Conservation (phyloP, 2,113 vertebrate genomes). For the Paraplagusia blochii region DNA sequence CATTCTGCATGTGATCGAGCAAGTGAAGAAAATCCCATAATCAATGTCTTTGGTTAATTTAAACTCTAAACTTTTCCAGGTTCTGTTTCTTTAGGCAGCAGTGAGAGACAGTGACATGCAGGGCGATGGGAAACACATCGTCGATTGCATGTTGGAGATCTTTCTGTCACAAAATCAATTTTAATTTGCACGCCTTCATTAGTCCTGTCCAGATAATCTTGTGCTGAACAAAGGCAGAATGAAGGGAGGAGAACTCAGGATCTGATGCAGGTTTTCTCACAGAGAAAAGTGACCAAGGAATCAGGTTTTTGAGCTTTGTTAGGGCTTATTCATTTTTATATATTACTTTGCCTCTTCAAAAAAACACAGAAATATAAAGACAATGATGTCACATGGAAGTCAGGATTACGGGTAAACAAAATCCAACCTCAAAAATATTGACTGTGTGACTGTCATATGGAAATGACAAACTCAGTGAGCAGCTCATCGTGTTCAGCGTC, state of each 20-base stretch:
- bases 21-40: background rate
- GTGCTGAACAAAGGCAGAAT: background rate
- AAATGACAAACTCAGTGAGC: constrained; percentile 53
- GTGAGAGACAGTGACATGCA: constrained; percentile 21
- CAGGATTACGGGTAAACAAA: constrained; percentile 47
- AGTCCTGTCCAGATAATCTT: constrained; percentile 27
- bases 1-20: background rate
- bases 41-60: background rate
- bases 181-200: constrained; percentile 66
- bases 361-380: too few species aligned
- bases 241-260: background rate
- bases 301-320: too few species aligned
- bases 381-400: constrained; percentile 24
- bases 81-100: constrained; percentile 15
- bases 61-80: constrained; percentile 4
- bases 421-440: constrained; percentile 3
- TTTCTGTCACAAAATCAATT: constrained; percentile 69
- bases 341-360: too few species aligned
- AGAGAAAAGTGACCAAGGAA: background rate
- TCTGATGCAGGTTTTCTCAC: background rate
- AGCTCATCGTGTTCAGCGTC: constrained; percentile 65
- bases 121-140: constrained; percentile 16
- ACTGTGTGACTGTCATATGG: constrained; percentile 25
- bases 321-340: too few species aligned
- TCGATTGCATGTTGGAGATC: constrained; percentile 20